Base-by-base conservation (phyloP, 2,797 vertebrate genomes). In the Catostomus latipinnis region DNA sequence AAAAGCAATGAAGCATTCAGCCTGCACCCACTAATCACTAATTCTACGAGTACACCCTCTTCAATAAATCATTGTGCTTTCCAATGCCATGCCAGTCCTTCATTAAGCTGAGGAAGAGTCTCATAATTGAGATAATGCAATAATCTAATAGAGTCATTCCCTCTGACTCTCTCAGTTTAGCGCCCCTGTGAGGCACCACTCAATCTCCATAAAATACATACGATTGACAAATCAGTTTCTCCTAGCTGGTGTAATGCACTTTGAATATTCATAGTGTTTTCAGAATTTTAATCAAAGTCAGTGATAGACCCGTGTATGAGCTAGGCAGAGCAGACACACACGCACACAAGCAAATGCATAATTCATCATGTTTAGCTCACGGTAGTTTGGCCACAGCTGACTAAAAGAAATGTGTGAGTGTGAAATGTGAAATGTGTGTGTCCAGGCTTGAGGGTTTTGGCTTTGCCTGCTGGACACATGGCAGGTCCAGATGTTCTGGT, bases 271-370 rank as follows among this genome's bases (percentile, higher is more conserved):
- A 95, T 96, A 89, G 89, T 89, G 90, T 91, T 86, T 91, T 91
- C 85, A 82, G 91, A 87, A 93, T 96, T 96, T 96, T 95, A 96
- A 96, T 97, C 94, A 95, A 94, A 95, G 95, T 92, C 88, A 86
- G 86, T 56, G 81, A 11, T 82, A 85, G 82, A 88, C 86, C 87
- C 49, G 78, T 77, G 58, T 71, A 80, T 82, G 45, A 80, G 83
- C 45, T 46, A 71, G 67, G 49, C 81, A 80, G 81, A 74, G 78
- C 75, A 82, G 72, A 62, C 80, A 63, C 75, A 74, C 72, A 58
- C 46, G 46, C 52, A 70, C 68, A 72, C 84, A 84, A 74, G 82
- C 88, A 89, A 88, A 92, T 95, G 94, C 94, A 95, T 96, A 94
- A 96, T 96, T 93, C 92, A 95, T 95, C 90, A 91, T 84, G 82